These are phyloP conservation scores for Phyllostomus hastatus DNA, from an alignment of 2,113 vertebrate genomes.

Conservation along the genomic window DNA sequence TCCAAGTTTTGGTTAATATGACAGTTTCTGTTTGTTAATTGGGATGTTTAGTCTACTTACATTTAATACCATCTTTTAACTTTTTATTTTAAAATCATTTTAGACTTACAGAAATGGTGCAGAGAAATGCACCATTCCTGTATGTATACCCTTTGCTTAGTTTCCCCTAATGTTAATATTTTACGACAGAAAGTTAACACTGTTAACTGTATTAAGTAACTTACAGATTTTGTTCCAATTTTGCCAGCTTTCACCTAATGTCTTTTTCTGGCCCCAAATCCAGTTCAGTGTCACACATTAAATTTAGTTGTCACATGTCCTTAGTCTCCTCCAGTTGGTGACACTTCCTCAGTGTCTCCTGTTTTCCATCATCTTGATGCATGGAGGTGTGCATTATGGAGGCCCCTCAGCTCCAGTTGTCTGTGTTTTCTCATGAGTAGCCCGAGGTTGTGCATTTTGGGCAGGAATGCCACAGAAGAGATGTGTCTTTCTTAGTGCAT, in stretches of 20 bases:
- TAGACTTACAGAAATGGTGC: not conserved
- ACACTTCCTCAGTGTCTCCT: not conserved
- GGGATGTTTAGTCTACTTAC: not conserved
- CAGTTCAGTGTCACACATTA: not conserved
- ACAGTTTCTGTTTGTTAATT: not conserved
- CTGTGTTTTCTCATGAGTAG: not conserved
- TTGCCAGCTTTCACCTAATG: not conserved
- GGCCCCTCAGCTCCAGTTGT: not conserved
- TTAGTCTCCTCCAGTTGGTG: not conserved
- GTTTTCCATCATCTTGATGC: not conserved
- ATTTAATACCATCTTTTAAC: constrained; percentile 3
- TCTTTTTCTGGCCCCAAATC: not conserved
- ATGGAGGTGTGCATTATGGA: not conserved
- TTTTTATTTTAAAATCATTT: constrained; percentile 13
- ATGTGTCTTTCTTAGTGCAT: not conserved
- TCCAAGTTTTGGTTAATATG: not conserved
- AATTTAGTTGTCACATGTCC: not conserved
- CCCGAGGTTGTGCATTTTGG: not conserved
- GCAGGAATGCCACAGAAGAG: not conserved
- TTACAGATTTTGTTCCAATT: not conserved
- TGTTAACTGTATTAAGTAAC: not conserved
- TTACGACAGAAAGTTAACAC: not conserved
- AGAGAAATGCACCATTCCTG: not conserved
- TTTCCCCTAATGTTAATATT: not conserved
- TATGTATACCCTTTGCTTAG: not conserved